phyloP scores from a whole-genome alignment of 2,888 invertebrate genomes.

The Pachymerium ferrugineum region DNA sequence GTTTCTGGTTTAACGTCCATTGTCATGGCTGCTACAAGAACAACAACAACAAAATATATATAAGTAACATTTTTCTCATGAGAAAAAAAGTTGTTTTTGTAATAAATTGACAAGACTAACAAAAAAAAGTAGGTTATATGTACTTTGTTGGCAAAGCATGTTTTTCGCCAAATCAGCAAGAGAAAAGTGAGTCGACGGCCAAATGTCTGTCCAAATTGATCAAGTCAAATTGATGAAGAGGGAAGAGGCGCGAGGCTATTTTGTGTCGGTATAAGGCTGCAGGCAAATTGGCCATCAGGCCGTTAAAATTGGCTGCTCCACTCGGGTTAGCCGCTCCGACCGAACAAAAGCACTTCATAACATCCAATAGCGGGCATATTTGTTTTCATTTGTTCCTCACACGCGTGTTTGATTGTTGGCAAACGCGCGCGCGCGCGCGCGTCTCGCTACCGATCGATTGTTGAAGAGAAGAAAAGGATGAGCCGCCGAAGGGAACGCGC shows the following conservation, averaged over 20 bases:
- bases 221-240: slow-evolving; percentile 27
- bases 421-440: slow-evolving; percentile 4
- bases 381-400: slow-evolving; percentile 27
- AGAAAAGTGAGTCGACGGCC: slow-evolving; percentile 1
- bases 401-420: slow-evolving; percentile 27
- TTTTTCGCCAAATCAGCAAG: neutral
- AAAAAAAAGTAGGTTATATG: too few species aligned
- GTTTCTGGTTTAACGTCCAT: slow-evolving; percentile 37
- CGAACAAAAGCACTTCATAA: slow-evolving; percentile 27
- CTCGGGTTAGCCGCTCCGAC: slow-evolving; percentile 25
- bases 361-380: slow-evolving; percentile 27
- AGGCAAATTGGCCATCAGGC: slow-evolving; percentile 24
- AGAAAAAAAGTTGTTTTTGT: neutral
- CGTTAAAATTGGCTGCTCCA: slow-evolving; percentile 24
- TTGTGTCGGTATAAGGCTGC: slow-evolving; percentile 19
- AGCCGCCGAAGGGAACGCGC: slow-evolving; percentile 25
- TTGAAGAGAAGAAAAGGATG: slow-evolving; percentile 8
- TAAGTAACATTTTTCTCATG: neutral
- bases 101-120: too few species aligned
- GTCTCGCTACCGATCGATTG: slow-evolving; percentile 7
- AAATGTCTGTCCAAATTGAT: slow-evolving; percentile 27
- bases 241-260: slow-evolving; percentile 24
- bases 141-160: too few species aligned
- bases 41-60: too few species aligned
- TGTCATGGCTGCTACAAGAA: slow-evolving; percentile 36